These are phyloP conservation scores for Zeuzera pyrina DNA, from an alignment of 2,888 invertebrate species.

Conservation along the genomic window DNA sequence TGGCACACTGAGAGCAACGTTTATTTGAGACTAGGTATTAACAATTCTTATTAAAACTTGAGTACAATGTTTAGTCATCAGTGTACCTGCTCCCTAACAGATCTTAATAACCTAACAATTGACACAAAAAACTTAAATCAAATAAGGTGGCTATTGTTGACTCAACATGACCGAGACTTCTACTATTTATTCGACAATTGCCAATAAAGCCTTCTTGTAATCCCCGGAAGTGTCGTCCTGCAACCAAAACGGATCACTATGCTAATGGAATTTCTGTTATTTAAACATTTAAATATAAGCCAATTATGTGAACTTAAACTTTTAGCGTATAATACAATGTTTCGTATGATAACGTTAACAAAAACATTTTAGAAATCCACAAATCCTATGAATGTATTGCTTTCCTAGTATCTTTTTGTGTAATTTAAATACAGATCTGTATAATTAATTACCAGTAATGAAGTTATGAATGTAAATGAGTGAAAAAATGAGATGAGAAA, in stretches of 20 bases:
- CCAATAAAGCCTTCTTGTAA: conserved; percentile 92
- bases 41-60: conserved; percentile 12
- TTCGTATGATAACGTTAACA: too few species aligned
- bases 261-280: conserved; percentile 36
- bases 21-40: conserved; percentile 7
- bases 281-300: too few species aligned
- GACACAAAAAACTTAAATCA: conserved; percentile 51
- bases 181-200: conserved; percentile 79
- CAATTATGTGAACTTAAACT: too few species aligned
- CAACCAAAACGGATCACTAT: conserved; percentile 65
- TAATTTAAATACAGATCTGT: too few species aligned
- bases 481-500: too few species aligned
- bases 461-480: too few species aligned
- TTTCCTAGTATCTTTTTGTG: too few species aligned
- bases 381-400: too few species aligned
- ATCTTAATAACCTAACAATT: conserved; percentile 49
- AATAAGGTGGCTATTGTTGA: conserved; percentile 39
- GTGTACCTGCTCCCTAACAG: conserved; percentile 20
- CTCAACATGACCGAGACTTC: conserved; percentile 29
- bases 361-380: too few species aligned
- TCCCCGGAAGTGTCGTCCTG: conserved; percentile 95
- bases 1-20: conserved; percentile 27
- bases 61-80: conserved; percentile 16
- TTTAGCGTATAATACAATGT: too few species aligned
- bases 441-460: too few species aligned